These are phyloP conservation scores for Equus quagga DNA, from an alignment of 2,113 vertebrate species.

Conservation along the genomic window DNA sequence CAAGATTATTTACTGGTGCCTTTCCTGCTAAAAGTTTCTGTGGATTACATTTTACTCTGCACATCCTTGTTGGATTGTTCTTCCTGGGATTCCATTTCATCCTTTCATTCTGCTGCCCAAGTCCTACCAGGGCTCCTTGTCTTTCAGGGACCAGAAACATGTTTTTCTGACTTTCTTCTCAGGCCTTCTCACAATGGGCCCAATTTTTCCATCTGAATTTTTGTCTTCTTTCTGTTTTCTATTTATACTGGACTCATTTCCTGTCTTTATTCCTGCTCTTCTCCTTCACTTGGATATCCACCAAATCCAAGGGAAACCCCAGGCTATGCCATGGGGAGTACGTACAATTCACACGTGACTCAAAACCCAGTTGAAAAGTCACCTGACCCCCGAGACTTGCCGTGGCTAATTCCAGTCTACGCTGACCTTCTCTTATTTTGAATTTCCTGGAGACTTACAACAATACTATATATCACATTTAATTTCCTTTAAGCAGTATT, in stretches of 20 bases:
- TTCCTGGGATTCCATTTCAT: background rate
- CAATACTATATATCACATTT: background rate
- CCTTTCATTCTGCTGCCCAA: background rate
- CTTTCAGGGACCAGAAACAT: background rate
- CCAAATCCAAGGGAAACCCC: background rate
- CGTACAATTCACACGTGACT: background rate
- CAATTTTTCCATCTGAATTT: background rate
- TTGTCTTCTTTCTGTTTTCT: background rate
- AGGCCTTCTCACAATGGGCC: background rate
- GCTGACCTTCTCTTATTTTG: background rate
- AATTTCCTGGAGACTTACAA: background rate
- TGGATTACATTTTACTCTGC: background rate
- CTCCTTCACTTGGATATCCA: background rate
- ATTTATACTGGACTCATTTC: background rate
- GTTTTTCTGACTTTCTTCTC: background rate
- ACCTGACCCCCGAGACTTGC: background rate
- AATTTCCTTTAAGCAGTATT: conserved; percentile 12
- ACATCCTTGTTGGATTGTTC: background rate
- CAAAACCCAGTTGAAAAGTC: background rate
- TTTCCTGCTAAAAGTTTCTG: background rate
- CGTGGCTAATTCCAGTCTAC: background rate
- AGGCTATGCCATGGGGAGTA: background rate
- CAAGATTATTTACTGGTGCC: background rate
- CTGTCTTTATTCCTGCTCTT: background rate
- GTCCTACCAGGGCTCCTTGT: background rate